Base-by-base conservation (phyloP, 2,888 invertebrate species). In the Apotomis betuletana region DNA sequence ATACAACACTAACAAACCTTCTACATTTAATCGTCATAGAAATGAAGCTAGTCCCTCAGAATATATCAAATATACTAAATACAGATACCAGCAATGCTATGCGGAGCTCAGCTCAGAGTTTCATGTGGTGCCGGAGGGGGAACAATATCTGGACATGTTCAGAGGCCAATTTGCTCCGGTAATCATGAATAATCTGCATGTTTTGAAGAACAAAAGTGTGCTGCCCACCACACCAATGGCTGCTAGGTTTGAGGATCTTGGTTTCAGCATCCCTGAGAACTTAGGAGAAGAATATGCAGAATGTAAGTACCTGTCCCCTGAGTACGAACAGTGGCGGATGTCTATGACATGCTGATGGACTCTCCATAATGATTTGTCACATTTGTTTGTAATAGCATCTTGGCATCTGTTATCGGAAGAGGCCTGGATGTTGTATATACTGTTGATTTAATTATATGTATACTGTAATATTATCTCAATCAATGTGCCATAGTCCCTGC, bases 121-220 rank as follows among this genome's bases (percentile, higher is more conserved):
- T 0, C 86, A 87, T 60, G 59, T 62, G 0, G 77, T 90, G 10
- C 88, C 88, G 0, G 74, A 80, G n/a, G 85, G 81, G 0, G 82
- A 86, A 1, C 81, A 81, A 0, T 89, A 81, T 71, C 71, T 85
- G 0, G 75, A 81, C 6, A 75, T 91, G 9, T 90, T 91, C 76
- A 80, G 81, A 74, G 82, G 83, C 8, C 58, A 75, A 12, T 76
- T 78, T 27, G 75, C 77, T 6, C 77, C 75, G 0, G 13, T 44
- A 1, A 49, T 71, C 6, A 5, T 75, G 3, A 76, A 76, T 0
- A 70, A 78, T 8, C 75, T 81, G 46, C 68, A 74, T 64, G 76
- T 78, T 15, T 55, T 84, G 55, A 87, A 89, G 59, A 88, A 89
- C 58, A 91, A 91, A 55, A 82, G 84, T 0, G 76, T 82, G 1